These are phyloP conservation scores for Cyclura pinguis DNA, from an alignment of 2,797 vertebrate species.

Conservation along the genomic window DNA sequence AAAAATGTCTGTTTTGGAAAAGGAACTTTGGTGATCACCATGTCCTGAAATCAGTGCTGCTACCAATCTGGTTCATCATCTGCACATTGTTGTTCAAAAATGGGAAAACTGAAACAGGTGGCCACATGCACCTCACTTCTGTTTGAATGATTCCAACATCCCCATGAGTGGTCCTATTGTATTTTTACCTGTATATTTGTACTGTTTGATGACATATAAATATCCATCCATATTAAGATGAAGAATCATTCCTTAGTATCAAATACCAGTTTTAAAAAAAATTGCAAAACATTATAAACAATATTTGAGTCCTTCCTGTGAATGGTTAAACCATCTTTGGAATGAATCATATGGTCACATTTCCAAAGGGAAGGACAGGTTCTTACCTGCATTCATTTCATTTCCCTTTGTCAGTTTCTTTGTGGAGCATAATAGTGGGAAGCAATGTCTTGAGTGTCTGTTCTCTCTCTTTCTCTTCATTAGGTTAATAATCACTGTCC, in stretches of 20 bases:
- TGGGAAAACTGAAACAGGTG: not conserved
- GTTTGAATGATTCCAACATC: not conserved
- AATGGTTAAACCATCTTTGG: not conserved
- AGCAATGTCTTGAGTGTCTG: slow-evolving; percentile 38
- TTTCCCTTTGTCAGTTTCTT: slow-evolving; percentile 44
- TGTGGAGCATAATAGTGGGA: slow-evolving; percentile 43
- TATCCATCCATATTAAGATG: not conserved
- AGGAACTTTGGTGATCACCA: not conserved
- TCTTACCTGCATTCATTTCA: slow-evolving; percentile 38
- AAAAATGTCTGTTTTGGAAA: not conserved
- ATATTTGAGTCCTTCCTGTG: not conserved
- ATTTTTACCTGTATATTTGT: not conserved
- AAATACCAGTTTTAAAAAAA: slow-evolving; percentile 2
- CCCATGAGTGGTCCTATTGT: not conserved
- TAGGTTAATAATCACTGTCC: slow-evolving; percentile 68
- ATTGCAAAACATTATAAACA: slow-evolving; percentile 10
- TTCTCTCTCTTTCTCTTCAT: slow-evolving; percentile 64
- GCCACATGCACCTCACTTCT: not conserved
- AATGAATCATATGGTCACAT: slow-evolving; percentile 12
- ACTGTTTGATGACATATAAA: not conserved
- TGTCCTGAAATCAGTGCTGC: not conserved
- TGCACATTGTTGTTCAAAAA: not conserved
- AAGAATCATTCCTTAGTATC: slow-evolving; percentile 14
- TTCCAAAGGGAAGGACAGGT: slow-evolving; percentile 48
- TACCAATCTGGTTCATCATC: not conserved